These are phyloP conservation scores for Arenaria interpres DNA, from an alignment of 2,113 vertebrate species.

Conservation along the genomic window DNA sequence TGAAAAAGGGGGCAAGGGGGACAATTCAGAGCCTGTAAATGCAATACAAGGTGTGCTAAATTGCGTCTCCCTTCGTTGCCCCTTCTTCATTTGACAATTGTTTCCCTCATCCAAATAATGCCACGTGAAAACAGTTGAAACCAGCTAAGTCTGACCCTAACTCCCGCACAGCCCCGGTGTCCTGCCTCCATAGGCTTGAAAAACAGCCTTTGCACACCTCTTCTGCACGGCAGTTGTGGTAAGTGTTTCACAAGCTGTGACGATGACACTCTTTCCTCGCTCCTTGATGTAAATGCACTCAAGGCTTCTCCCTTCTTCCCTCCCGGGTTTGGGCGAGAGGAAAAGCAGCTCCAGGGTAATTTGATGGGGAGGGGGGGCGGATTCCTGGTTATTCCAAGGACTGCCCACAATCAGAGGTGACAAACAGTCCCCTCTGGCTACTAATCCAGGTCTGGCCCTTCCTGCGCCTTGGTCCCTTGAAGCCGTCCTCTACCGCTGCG, in stretches of 20 bases:
- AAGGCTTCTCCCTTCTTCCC: neutral
- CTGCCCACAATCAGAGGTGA: neutral
- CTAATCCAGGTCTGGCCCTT: neutral
- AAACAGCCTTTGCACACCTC: neutral
- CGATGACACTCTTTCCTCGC: neutral
- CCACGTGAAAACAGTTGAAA: neutral
- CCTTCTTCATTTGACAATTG: neutral
- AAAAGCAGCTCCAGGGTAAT: neutral
- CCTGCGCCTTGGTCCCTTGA: rapidly evolving
- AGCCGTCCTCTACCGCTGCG: neutral
- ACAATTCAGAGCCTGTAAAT: neutral
- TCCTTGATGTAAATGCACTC: neutral
- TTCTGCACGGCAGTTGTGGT: neutral
- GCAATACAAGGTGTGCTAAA: neutral
- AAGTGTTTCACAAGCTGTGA: neutral
- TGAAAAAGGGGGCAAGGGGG: rapidly evolving
- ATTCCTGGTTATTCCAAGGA: rapidly evolving
- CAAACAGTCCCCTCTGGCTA: neutral
- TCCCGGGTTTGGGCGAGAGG: neutral
- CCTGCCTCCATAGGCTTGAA: neutral
- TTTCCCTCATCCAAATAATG: neutral
- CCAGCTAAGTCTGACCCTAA: neutral
- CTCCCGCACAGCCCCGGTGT: neutral
- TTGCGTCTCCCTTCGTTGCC: neutral
- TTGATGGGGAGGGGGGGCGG: rapidly evolving